A percentile compares a stretch with the other conserved stretches of the same genome.
Evolutionary conservation across 1,140 invertebrate species (phyloP).

Genomic region (Lasioglossum baleicum): DNA sequence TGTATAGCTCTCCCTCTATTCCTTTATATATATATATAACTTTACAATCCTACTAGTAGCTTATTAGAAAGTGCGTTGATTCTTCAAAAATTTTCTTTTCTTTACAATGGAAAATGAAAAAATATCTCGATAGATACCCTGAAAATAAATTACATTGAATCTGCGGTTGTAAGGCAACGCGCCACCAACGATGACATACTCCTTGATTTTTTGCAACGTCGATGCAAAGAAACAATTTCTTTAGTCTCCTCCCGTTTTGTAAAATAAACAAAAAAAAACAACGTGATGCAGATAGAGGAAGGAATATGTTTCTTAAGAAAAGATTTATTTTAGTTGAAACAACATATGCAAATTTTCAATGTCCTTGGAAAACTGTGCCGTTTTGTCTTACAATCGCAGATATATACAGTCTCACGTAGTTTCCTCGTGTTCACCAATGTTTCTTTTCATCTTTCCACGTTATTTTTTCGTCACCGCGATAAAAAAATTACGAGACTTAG

Average conservation of each 20-base stretch:
- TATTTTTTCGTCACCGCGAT: conserved; percentile 23
- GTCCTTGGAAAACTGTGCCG: too few relatives aligned
- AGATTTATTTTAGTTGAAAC: too few relatives aligned
- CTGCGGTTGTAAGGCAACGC: too few relatives aligned
- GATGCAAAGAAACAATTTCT: too few relatives aligned
- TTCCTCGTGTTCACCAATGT: conserved; percentile 36
- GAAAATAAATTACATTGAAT: conserved; percentile 48
- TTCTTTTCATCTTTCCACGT: conserved; percentile 4
- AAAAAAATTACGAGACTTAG: conserved; percentile 34
- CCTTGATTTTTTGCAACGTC: too few relatives aligned
- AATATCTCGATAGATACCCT: conserved; percentile 43
- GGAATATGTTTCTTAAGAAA: too few relatives aligned
- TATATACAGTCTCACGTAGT: conserved; percentile 44
- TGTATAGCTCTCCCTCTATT: conserved; percentile 35
- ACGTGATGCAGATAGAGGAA: too few relatives aligned
- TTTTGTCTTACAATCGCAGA: too few relatives aligned
- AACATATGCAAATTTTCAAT: too few relatives aligned
- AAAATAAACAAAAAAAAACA: too few relatives aligned
- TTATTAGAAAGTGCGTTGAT: conserved; percentile 43
- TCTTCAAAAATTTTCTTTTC: conserved; percentile 16
- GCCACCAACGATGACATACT: too few relatives aligned
- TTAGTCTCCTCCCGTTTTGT: too few relatives aligned
- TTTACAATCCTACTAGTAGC: conserved; percentile 51
- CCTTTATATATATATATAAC: conserved; percentile 68
- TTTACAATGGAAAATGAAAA: conserved; percentile 48